Evolutionary conservation across 2,113 vertebrate species (phyloP).

Genomic region (Psephotus haematonotus): DNA sequence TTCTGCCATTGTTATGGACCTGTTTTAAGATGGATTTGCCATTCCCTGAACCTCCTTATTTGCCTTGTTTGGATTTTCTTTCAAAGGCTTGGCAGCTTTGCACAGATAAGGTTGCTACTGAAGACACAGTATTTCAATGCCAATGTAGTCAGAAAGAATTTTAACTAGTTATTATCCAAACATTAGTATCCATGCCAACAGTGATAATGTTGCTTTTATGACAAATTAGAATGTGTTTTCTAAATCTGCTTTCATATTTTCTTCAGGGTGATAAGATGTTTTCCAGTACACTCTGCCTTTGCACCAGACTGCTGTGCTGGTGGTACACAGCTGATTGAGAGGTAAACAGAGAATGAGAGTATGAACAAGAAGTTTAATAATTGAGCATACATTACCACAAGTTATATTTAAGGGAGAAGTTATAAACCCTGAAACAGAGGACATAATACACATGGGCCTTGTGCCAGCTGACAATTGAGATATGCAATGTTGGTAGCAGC

Average conservation of each 20-base stretch:
- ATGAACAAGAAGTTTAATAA: neutral
- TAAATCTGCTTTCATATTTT: neutral
- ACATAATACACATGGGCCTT: neutral
- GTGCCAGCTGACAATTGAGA: neutral
- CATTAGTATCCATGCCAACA: neutral
- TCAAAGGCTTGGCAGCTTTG: neutral
- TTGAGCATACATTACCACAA: neutral
- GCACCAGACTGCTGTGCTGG: neutral
- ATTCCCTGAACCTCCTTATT: neutral
- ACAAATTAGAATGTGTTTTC: neutral
- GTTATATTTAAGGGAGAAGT: neutral
- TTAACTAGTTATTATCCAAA: neutral
- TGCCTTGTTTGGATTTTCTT: neutral
- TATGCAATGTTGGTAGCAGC: neutral
- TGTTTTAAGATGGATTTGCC: neutral
- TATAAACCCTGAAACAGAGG: neutral
- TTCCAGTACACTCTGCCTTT: neutral
- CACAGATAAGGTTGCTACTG: neutral
- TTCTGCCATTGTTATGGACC: neutral
- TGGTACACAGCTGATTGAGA: fast-evolving
- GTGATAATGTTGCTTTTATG: neutral
- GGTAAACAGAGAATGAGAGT: neutral
- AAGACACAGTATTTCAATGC: neutral
- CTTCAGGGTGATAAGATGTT: neutral
- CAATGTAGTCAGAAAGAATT: neutral